Conservation (phyloP, 1,140 invertebrate genomes). For the Apis dorsata region DNA sequence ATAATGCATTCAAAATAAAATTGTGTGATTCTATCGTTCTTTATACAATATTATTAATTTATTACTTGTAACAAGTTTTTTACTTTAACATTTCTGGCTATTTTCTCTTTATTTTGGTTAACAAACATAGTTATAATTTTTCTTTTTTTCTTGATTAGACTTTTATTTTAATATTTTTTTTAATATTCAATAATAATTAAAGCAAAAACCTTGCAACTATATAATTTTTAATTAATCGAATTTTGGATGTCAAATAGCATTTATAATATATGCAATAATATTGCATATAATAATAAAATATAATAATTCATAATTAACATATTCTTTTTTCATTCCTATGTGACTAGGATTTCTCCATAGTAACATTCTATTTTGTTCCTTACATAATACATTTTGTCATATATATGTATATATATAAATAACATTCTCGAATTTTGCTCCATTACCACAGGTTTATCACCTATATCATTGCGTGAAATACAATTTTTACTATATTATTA, state of each 20-base stretch:
- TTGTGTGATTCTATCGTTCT: constrained; percentile 17
- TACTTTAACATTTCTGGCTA: constrained; percentile 32
- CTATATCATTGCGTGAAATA: constrained; percentile 50
- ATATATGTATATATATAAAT: not conserved
- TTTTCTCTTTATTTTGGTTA: constrained; percentile 41
- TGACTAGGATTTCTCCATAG: constrained; percentile 65
- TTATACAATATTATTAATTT: constrained; percentile 18
- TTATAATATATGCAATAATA: constrained; percentile 37
- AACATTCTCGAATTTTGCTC: constrained; percentile 24
- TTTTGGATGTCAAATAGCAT: not conserved
- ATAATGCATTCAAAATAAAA: constrained; percentile 32
- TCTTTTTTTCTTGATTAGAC: constrained; percentile 16
- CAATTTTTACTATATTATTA: constrained; percentile 38
- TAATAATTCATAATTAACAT: constrained; percentile 55
- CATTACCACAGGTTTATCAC: constrained; percentile 15
- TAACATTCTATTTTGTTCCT: constrained; percentile 50
- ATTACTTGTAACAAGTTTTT: constrained; percentile 43
- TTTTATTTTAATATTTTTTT: not conserved
- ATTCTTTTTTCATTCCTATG: constrained; percentile 42
- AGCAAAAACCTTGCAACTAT: constrained; percentile 3
- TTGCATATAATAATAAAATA: constrained; percentile 59
- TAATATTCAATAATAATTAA: not conserved
- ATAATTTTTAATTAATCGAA: constrained; percentile 29
- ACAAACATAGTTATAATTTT: constrained; percentile 43
- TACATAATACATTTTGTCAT: not conserved